Base-by-base conservation (phyloP, 2,888 invertebrate genomes). In the Hyposoter didymator region DNA sequence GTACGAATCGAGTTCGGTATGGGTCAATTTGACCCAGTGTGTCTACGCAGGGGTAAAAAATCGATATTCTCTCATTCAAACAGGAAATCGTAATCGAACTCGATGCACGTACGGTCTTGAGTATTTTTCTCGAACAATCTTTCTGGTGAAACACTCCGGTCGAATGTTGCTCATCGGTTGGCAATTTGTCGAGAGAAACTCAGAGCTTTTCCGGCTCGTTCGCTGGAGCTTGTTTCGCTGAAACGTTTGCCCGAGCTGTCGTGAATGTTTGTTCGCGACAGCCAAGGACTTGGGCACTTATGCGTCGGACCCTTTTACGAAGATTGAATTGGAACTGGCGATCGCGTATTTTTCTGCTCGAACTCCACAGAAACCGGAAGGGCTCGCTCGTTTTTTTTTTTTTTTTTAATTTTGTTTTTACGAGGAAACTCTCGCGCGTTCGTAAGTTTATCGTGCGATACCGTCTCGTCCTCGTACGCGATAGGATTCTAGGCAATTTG, bases 221-320 rank as follows among this genome's bases (percentile, higher is more conserved):
- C 49, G 69, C 45, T 81, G 35, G n/a, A 80, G 66, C 80, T 80
- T 73, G 73, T 76, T 19, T 64, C 73, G 45, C 70, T 59, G 19
- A 66, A 75, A 79, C 45, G 67, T 49, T 66, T 76, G 59, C n/a
- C 64, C 22, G 39, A 2, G 64, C 45, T 74, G 52, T 78, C 67
- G 59, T 35, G 62, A 49, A 73, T 35, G 62, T 80, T 67, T 64
- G 62, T 52, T 59, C 55, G 19, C 39, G 35, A 32, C 62, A 75
- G 47, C 47, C 49, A 73, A 45, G 78, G 78, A 69, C 19, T 78
- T 59, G 70, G 55, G 43, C 72, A 82, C 75, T 85, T 76, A 80
- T 74, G 47, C 22, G 35, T 49, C 12, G 55, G 81, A 80, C 75
- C 83, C 85, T 83, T 85, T 85, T 81, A 85, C 83, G 80, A 81